Conservation (phyloP, 2,113 vertebrate genomes). For the Hoplias malabaricus region DNA sequence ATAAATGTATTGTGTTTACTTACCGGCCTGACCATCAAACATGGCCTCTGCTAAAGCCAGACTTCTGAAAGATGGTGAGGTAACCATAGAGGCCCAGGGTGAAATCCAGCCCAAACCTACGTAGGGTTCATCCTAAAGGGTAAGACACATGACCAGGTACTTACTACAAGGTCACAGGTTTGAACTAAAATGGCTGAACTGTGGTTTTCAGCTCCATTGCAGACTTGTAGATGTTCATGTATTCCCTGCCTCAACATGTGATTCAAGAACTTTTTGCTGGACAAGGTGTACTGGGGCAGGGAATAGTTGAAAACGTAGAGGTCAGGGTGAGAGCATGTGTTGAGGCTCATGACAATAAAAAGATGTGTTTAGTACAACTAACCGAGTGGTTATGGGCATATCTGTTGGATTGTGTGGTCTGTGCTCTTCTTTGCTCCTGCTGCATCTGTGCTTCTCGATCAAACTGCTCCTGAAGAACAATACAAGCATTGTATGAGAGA, state of each 20-base stretch:
- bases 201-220: too few species aligned
- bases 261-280: too few species aligned
- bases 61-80: conserved; percentile 16
- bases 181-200: too few species aligned
- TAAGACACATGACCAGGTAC: background rate
- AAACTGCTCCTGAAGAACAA: conserved; percentile 67
- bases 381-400: conserved; percentile 34
- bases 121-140: conserved; percentile 51
- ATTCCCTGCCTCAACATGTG: too few species aligned
- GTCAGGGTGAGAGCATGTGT: background rate
- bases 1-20: too few species aligned
- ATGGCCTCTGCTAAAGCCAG: conserved; percentile 24
- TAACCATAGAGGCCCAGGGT: conserved; percentile 48
- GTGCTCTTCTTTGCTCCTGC: conserved; percentile 38
- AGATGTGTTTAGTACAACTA: background rate
- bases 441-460: conserved; percentile 64
- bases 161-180: background rate
- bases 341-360: too few species aligned
- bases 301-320: background rate
- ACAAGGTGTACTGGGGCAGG: too few species aligned
- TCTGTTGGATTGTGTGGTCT: conserved; percentile 3
- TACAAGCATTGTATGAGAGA: background rate
- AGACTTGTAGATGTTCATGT: too few species aligned
- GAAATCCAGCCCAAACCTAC: conserved; percentile 66
- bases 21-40: conserved; percentile 26